phyloP scores from a whole-genome alignment of 2,113 vertebrate species.

The Rhinichthys klamathensis region DNA sequence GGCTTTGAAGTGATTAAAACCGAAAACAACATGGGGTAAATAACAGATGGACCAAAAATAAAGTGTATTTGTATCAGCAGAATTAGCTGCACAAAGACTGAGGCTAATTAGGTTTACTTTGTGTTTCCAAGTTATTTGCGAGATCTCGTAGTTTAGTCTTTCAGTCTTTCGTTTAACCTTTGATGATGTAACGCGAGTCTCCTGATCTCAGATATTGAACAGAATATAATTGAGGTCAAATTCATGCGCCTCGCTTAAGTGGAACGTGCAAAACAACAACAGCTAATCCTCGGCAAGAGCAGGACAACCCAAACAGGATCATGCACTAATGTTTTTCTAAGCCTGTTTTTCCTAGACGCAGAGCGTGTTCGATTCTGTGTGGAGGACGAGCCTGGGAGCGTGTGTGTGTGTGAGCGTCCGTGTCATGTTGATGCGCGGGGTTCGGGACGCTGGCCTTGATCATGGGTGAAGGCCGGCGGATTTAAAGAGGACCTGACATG shows the following conservation, averaged over 20 bases:
- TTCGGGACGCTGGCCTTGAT: conserved; percentile 62
- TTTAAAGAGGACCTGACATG: conserved; percentile 72
- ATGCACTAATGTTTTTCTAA: background rate
- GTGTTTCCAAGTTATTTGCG: conserved; percentile 13
- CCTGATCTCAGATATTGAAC: background rate
- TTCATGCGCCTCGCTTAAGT: background rate
- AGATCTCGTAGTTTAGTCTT: conserved; percentile 27
- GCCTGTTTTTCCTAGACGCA: background rate
- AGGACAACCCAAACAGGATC: background rate
- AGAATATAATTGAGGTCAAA: conserved; percentile 13
- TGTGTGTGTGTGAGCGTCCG: conserved; percentile 64
- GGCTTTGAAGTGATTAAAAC: conserved; percentile 12
- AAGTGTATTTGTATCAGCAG: background rate
- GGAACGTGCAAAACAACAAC: background rate
- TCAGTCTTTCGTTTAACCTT: background rate
- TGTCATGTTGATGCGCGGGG: conserved; percentile 68
- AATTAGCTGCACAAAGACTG: background rate
- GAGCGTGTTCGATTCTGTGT: conserved; percentile 16
- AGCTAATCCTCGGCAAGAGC: background rate
- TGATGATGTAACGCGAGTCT: background rate
- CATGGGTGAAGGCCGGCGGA: conserved; percentile 62
- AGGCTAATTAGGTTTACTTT: conserved; percentile 9
- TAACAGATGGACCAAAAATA: background rate
- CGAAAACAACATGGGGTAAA: background rate
- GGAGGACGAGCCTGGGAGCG: conserved; percentile 31